These are phyloP conservation scores for Ellobius talpinus DNA, from an alignment of 2,113 vertebrate species.

Conservation along the genomic window DNA sequence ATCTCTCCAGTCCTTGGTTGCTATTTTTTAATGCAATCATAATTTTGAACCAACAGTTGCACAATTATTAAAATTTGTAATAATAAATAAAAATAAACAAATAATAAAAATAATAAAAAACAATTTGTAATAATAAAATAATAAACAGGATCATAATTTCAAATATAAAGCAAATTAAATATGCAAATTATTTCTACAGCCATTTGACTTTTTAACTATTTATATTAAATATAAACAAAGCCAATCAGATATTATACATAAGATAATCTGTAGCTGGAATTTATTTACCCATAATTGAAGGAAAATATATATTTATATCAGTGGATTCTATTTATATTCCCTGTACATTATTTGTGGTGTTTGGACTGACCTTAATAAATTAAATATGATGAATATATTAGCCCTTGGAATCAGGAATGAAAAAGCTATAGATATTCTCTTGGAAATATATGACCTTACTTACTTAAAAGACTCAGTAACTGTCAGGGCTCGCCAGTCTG, in stretches of 20 bases:
- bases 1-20: background rate
- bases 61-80: background rate
- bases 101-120: too few species aligned
- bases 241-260: conserved; percentile 43
- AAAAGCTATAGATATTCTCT: conserved; percentile 30
- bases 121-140: too few species aligned
- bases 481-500: background rate
- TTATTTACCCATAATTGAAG: conserved; percentile 61
- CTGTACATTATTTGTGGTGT: conserved; percentile 45
- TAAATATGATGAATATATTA: conserved; percentile 75
- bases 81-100: background rate
- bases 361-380: conserved; percentile 69
- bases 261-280: conserved; percentile 45
- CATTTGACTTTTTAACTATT: conserved; percentile 32
- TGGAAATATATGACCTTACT: conserved; percentile 60
- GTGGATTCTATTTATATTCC: conserved; percentile 58
- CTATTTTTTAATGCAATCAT: background rate
- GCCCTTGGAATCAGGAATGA: conserved; percentile 58
- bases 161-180: conserved; percentile 54
- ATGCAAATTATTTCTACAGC: background rate
- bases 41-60: background rate
- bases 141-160: background rate
- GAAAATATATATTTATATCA: background rate
- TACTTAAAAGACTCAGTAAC: conserved; percentile 55
- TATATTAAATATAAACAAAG: conserved; percentile 48